Evolutionary conservation across 2,888 invertebrate species (phyloP).

Genomic region (Antitype chi): DNA sequence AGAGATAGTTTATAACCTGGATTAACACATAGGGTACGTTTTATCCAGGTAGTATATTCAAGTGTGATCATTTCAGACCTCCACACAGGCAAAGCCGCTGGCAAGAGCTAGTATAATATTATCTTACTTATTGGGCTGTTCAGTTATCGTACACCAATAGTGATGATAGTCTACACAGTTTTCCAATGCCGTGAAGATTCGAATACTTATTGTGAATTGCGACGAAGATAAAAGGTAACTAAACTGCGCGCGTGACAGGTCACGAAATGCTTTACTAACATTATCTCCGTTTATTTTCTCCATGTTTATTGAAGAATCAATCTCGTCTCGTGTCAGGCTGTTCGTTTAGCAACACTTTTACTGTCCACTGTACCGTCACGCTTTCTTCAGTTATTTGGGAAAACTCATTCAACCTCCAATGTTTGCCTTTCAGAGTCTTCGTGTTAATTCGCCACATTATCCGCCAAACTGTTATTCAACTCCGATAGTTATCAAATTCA

Average conservation of each 20-base stretch:
- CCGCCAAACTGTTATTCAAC: slow-evolving; percentile 23
- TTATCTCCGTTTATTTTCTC: slow-evolving; percentile 31
- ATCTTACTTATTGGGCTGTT: neutral
- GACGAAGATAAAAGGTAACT: slow-evolving; percentile 9
- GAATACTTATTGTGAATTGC: too few relatives aligned
- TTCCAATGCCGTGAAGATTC: neutral
- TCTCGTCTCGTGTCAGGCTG: slow-evolving; percentile 53
- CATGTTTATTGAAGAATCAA: slow-evolving; percentile 56
- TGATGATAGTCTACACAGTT: neutral
- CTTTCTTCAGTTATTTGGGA: slow-evolving; percentile 76
- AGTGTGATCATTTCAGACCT: too few relatives aligned
- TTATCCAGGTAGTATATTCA: too few relatives aligned
- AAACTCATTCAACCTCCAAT: slow-evolving; percentile 40
- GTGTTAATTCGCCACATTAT: slow-evolving; percentile 13
- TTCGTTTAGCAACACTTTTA: slow-evolving; percentile 79
- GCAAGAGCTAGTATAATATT: neutral
- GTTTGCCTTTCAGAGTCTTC: slow-evolving; percentile 18
- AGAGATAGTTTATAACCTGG: too few relatives aligned
- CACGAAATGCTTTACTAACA: slow-evolving; percentile 47
- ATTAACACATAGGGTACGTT: too few relatives aligned
- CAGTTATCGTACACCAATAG: neutral
- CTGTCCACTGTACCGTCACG: slow-evolving; percentile 75
- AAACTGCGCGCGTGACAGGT: slow-evolving; percentile 12
- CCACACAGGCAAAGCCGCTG: too few relatives aligned
- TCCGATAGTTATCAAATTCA: slow-evolving; percentile 17